phyloP scores from a whole-genome alignment of 2,888 invertebrate species.

The Dendrolimus houi region DNA sequence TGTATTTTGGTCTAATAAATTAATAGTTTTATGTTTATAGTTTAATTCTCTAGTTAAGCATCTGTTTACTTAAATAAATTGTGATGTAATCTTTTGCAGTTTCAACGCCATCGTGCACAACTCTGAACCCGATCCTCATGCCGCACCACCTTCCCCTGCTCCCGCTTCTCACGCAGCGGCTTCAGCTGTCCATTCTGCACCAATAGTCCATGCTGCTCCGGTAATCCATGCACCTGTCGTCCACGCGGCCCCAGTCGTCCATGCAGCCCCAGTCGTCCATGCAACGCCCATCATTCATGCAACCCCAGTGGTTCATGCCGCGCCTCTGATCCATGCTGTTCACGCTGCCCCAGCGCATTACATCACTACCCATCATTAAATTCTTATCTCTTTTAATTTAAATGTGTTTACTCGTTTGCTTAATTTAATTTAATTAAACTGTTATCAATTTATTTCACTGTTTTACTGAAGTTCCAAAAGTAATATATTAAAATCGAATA shows the following conservation, averaged over 20 bases:
- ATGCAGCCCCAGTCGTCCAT: conserved; percentile 21
- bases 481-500: too few species aligned
- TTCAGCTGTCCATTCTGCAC: conserved; percentile 10
- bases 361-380: conserved; percentile 43
- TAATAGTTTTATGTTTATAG: conserved; percentile 3
- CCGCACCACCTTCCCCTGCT: conserved; percentile 30
- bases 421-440: conserved; percentile 15
- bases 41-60: too few species aligned
- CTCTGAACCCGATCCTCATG: conserved; percentile 48
- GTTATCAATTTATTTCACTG: conserved; percentile 9
- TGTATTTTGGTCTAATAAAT: neutral
- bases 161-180: conserved; percentile 20
- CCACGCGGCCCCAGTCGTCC: conserved; percentile 19
- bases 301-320: conserved; percentile 23
- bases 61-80: too few species aligned
- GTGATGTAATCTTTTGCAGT: conserved; percentile 24
- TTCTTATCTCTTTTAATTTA: conserved; percentile 1
- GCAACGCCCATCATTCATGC: conserved; percentile 26
- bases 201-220: conserved; percentile 26
- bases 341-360: conserved; percentile 30
- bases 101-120: conserved; percentile 67
- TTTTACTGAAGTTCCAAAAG: neutral
- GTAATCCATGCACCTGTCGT: conserved; percentile 23
- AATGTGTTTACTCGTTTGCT: conserved; percentile 16
- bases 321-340: conserved; percentile 14